Conservation (phyloP, 2,888 invertebrate species). For the Apocheima hispidaria region DNA sequence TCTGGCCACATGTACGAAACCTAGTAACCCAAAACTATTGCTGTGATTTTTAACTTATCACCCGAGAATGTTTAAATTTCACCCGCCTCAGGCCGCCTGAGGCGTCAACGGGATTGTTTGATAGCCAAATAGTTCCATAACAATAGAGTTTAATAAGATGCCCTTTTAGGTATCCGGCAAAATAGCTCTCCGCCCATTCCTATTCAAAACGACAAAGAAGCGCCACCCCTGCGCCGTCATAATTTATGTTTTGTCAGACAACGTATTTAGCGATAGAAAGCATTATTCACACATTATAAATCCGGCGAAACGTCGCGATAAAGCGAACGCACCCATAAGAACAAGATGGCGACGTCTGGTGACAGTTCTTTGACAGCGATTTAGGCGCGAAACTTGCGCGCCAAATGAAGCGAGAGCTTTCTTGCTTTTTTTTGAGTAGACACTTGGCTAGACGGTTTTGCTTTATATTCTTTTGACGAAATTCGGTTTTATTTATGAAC, state of each 20-base stretch:
- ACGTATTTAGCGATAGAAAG: conserved; percentile 74
- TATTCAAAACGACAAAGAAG: conserved; percentile 38
- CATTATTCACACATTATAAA: conserved; percentile 85
- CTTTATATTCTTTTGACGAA: not conserved
- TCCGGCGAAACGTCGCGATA: conserved; percentile 78
- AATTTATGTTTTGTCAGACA: conserved; percentile 82
- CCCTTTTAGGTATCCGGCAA: conserved; percentile 6
- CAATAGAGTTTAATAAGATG: too few species aligned
- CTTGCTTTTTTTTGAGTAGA: conserved; percentile 46
- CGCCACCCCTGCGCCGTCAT: conserved; percentile 65
- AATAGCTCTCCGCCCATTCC: conserved; percentile 17
- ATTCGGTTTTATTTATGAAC: not conserved
- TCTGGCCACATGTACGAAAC: too few species aligned
- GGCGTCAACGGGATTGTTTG: too few species aligned
- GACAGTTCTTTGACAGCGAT: conserved; percentile 72
- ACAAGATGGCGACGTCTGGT: conserved; percentile 68
- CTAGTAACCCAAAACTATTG: too few species aligned
- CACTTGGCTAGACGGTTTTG: conserved; percentile 63
- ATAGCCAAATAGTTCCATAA: too few species aligned
- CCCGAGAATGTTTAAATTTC: too few species aligned
- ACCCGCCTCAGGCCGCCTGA: too few species aligned
- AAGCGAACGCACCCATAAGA: conserved; percentile 61
- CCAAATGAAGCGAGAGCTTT: conserved; percentile 44
- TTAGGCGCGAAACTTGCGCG: conserved; percentile 65
- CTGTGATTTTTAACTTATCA: too few species aligned